A percentile compares a stretch with the other conserved stretches of the same genome.
Evolutionary conservation across 2,888 invertebrate genomes (phyloP).

Genomic region (Chironomus riparius): DNA sequence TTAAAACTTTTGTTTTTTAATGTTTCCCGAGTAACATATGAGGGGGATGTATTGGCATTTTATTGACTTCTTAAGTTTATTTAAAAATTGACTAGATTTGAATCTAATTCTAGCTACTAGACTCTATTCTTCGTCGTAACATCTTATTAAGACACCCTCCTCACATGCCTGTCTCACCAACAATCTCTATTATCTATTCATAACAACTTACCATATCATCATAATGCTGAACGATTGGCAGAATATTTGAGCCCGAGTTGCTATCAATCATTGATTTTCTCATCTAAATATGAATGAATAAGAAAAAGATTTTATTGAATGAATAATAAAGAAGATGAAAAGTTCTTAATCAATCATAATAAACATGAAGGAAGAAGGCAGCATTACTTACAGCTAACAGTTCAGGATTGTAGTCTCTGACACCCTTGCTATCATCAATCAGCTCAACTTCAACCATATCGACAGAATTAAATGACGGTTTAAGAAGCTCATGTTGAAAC

Average conservation of each 20-base stretch:
- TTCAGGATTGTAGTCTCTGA: constrained; percentile 48
- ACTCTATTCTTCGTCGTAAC: no score
- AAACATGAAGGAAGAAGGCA: neutral
- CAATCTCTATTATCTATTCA: no score
- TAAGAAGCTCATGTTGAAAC: constrained; percentile 52
- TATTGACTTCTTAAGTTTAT: no score
- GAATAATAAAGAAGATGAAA: no score
- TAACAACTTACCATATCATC: constrained; percentile 52
- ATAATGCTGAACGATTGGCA: constrained; percentile 43
- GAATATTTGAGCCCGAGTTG: constrained; percentile 41
- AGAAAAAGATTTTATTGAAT: constrained; percentile 34
- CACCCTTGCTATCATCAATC: constrained; percentile 48
- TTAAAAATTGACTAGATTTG: no score
- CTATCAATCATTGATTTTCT: constrained; percentile 51
- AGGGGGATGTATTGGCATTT: no score
- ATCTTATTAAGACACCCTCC: no score
- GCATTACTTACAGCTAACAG: constrained; percentile 42
- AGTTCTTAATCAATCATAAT: neutral
- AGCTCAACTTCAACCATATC: constrained; percentile 71
- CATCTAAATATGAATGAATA: constrained; percentile 32
- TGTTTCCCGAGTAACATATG: no score
- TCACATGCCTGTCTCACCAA: no score
- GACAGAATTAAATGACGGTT: constrained; percentile 70
- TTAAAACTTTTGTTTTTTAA: neutral
- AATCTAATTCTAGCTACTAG: no score